phyloP scores from a whole-genome alignment of 2,113 vertebrate genomes.

The Menidia beryllina region DNA sequence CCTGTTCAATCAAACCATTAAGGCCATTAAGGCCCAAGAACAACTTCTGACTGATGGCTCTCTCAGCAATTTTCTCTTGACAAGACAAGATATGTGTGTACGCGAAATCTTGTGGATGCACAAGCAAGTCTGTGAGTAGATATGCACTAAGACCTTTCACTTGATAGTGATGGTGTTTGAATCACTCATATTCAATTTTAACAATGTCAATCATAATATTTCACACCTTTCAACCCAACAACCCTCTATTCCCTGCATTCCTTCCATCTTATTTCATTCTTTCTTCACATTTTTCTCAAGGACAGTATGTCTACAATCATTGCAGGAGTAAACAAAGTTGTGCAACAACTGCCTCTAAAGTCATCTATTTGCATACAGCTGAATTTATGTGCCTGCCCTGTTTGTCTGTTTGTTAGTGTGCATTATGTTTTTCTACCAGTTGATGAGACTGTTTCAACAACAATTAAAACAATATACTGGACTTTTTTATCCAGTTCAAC shows the following conservation, averaged over 20 bases:
- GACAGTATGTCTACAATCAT: conserved; percentile 5
- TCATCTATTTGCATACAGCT: too few relatives aligned
- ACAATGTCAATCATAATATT: conserved; percentile 60
- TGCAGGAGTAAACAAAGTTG: conserved; percentile 6
- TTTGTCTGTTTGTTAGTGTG: background rate
- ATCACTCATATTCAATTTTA: conserved; percentile 65
- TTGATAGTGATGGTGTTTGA: conserved; percentile 54
- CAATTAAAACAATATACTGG: background rate
- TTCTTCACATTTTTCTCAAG: conserved; percentile 12
- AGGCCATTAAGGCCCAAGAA: conserved; percentile 19
- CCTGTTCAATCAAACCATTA: conserved; percentile 51
- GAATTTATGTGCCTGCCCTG: background rate
- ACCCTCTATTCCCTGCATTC: conserved; percentile 1
- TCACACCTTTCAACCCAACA: conserved; percentile 29
- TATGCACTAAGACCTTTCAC: conserved; percentile 25
- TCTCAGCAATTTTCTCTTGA: conserved; percentile 58
- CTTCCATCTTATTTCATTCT: conserved; percentile 13
- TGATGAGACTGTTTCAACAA: background rate
- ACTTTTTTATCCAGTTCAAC: background rate
- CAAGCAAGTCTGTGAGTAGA: background rate
- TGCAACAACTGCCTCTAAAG: background rate
- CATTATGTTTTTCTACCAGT: background rate
- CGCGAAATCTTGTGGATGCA: background rate
- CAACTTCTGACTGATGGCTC: conserved; percentile 60
- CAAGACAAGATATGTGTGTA: conserved; percentile 23